Base-by-base conservation (phyloP, 2,888 invertebrate genomes). In the Lymantria dispar region DNA sequence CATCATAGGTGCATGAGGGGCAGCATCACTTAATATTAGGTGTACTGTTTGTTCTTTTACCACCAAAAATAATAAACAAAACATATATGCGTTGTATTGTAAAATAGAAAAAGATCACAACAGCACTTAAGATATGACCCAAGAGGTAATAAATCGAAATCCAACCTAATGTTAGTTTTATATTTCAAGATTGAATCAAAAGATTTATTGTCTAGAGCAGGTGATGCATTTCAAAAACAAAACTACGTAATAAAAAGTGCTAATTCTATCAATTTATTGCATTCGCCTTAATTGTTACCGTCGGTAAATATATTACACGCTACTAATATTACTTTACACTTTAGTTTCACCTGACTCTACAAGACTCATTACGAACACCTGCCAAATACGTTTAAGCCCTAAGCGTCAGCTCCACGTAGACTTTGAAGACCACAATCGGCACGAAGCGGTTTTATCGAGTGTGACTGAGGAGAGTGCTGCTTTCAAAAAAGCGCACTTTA, bases 401-500 rank as follows among this genome's bases (percentile, higher is more conserved):
- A 64, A 65, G 53, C 63, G 53, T 53, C 56, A 61, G 49, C 57
- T 62, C 60, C 68, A 72, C 76, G 74, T 76, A 74, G 50, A 67
- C 62, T 68, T 64, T 68, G 72, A 72, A 76, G 72, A 70, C 73
- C 76, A 78, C 87, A 85, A 83, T 86, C 83, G 80, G 83, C 90
- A 89, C 90, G 90, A 65, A 83, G 87, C 80, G 66, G 78, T 73
- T 90, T 90, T 90, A 90, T 90, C 85, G 90, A 77, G 76, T 86
- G 87, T 87, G 85, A 89, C 89, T 77, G 82, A 76, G 77, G 69
- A 79, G 83, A 82, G 83, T 80, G 82, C 70, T 74, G 81, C 80
- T 85, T 80, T 85, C 85, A 82, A 87, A 86, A 87, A 87, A 85
- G 85, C 85, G 78, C 83, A 83, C 79, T 86, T 89, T 87, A 90